Evolutionary conservation across 2,797 vertebrate species (phyloP).

Genomic region (Anas acuta): DNA sequence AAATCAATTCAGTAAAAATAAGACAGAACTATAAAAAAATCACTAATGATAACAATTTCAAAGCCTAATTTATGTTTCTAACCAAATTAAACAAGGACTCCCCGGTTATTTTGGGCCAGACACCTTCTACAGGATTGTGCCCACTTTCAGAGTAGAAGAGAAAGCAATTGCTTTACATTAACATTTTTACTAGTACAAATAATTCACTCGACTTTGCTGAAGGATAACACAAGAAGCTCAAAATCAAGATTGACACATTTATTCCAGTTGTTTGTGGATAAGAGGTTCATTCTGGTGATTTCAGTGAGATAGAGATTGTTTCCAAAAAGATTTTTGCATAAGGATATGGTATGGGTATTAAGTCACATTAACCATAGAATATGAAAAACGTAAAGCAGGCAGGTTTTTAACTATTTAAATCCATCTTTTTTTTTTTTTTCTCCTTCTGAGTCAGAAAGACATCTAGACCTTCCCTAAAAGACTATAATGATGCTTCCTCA

Average conservation of each 20-base stretch:
- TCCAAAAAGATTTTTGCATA: constrained; percentile 19
- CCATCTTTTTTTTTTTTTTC: not conserved
- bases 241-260: constrained; percentile 59
- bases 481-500: not conserved
- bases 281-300: constrained; percentile 12
- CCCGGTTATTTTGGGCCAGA: not conserved
- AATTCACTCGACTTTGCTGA: constrained; percentile 39
- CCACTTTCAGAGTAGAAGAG: not conserved
- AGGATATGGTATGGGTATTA: not conserved
- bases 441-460: not conserved
- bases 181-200: constrained; percentile 29
- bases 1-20: not conserved
- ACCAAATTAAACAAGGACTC: not conserved
- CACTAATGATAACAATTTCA: not conserved
- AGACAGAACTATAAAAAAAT: not conserved
- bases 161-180: constrained; percentile 13
- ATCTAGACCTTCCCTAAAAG: not conserved
- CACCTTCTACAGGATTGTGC: not conserved
- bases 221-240: constrained; percentile 31
- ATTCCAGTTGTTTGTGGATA: constrained; percentile 30
- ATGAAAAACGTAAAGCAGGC: not conserved
- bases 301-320: not conserved
- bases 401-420: constrained; percentile 5
- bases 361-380: not conserved
- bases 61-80: not conserved